Evolutionary conservation across 2,113 vertebrate genomes (phyloP), one percentile per base, ranked within the genome.

Genomic region (Cyanoderma ruficeps): DNA sequence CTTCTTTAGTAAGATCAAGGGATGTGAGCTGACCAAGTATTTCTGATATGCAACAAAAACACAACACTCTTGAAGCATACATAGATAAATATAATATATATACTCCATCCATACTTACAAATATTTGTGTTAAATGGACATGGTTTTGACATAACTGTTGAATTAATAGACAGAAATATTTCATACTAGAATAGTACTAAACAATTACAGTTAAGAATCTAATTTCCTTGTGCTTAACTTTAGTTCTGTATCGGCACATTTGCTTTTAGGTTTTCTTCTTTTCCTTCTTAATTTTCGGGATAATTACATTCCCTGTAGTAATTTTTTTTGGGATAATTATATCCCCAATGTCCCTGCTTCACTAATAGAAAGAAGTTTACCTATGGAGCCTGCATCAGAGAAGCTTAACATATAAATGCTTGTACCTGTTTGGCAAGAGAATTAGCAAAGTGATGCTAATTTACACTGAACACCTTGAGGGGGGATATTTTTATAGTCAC

Each of bases 401-500:
- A 57, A 72, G 42, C 44, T 83, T 56, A 72, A 72, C 12, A 22
- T 71, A 60, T 39, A 74, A 92, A 75, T 84, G 42, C 55, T 75
- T 89, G 20, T 89, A 69, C 39, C 65, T 85, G 33, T 70, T 87
- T 82, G 61, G 61, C 78, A 93, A 79, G 46, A 89, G 74, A 87
- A 91, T 93, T 56, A 85, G 23, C 53, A 71, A 91, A 95, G 65
- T 23, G 77, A 64, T 94, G 69, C 65, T 78, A 70, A 87, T 70
- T 87, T 47, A 53, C 28, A 46, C 56, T 39, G 74, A 78, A 39
- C 55, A 70, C 74, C 64, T 78, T 46, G 64, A 78, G 39, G 74
- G 72, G 33, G 59, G 23, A 28, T 94, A 91, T 89, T 94, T 95
- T 94, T 91, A 49, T 84, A 87, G 83, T 71, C 46, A 33, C 61